Conservation (phyloP, 2,888 invertebrate genomes). For the Punctoribates punctum region DNA sequence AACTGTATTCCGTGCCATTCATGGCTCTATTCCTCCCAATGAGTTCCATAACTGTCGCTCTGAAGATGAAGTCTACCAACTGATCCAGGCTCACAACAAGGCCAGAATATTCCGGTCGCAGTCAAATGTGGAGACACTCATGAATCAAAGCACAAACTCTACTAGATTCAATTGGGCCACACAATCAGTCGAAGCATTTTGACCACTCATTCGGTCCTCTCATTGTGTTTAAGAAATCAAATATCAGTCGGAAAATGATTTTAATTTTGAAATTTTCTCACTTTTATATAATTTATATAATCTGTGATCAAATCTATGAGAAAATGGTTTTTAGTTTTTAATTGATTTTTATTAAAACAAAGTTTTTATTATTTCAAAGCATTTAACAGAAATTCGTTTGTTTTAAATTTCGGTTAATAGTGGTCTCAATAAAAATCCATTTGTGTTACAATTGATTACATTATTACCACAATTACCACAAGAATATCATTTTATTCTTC, state of each 20-base stretch:
- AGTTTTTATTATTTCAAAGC: too few species aligned
- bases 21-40: constrained; percentile 36
- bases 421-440: too few species aligned
- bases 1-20: constrained; percentile 37
- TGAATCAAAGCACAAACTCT: not conserved
- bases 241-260: not conserved
- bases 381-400: too few species aligned
- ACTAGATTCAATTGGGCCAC: not conserved
- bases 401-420: too few species aligned
- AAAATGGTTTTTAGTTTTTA: not conserved
- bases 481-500: too few species aligned
- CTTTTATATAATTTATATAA: constrained; percentile 2
- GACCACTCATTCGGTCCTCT: not conserved
- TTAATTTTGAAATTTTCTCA: not conserved
- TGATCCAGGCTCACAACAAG: constrained; percentile 32
- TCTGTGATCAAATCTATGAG: constrained; percentile 2
- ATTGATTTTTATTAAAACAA: not conserved
- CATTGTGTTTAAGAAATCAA: not conserved
- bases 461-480: too few species aligned
- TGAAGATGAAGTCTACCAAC: constrained; percentile 37
- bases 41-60: constrained; percentile 38
- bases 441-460: too few species aligned
- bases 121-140: constrained; percentile 14
- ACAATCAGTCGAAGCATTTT: constrained; percentile 17
- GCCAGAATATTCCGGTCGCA: constrained; percentile 1